Percentiles rank a stretch among this genome's conserved stretches.
Conservation (phyloP, 1,140 invertebrate species). For the Drosophila asahinai region DNA sequence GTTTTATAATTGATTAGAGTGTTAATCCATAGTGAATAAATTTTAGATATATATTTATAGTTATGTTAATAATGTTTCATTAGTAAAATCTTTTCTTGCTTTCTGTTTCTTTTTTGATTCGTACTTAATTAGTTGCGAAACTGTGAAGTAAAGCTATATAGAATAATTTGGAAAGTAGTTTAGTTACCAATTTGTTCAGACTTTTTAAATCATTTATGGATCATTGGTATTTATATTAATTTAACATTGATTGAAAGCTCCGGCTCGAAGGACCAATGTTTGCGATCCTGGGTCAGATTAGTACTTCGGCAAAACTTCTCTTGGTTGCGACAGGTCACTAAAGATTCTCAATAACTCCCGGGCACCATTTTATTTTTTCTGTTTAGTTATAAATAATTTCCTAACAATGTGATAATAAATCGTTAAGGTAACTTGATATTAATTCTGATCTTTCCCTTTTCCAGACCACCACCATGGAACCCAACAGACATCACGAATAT, state of each 20-base stretch:
- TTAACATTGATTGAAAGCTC: too few species aligned
- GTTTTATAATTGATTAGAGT: neutral
- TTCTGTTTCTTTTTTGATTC: neutral
- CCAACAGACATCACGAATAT: slow-evolving; percentile 81
- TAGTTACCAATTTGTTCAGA: neutral
- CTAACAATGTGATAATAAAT: neutral
- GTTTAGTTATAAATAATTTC: too few species aligned
- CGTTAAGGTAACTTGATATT: neutral
- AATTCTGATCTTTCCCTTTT: slow-evolving; percentile 9
- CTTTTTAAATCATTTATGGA: neutral
- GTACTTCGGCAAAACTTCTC: too few species aligned
- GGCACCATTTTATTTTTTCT: too few species aligned
- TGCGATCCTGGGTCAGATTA: too few species aligned
- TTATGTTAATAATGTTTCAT: neutral
- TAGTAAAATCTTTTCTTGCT: neutral
- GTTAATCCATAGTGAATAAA: neutral
- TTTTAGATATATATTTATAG: neutral
- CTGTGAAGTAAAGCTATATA: neutral
- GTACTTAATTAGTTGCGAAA: neutral
- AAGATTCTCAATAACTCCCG: too few species aligned
- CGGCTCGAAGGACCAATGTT: too few species aligned
- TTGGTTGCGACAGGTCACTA: too few species aligned
- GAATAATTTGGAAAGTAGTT: too few species aligned
- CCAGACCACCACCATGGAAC: slow-evolving; percentile 70
- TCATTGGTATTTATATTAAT: too few species aligned